Conservation (phyloP, 2,888 invertebrate species). For the Synanthedon myopaeformis region DNA sequence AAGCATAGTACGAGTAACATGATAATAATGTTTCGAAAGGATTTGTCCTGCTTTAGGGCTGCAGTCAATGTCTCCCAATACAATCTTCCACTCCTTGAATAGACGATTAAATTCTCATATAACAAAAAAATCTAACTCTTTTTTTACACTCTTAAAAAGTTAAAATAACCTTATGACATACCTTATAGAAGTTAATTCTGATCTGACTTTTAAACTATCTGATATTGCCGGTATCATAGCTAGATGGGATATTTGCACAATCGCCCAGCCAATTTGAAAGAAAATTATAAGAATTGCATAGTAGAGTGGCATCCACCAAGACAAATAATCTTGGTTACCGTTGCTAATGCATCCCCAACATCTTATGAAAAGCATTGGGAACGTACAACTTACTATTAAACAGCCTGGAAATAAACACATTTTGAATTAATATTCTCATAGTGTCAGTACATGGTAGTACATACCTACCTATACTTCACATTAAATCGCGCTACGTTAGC, state of each 20-base stretch:
- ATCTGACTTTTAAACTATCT: conserved; percentile 75
- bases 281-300: conserved; percentile 74
- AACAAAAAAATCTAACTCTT: no score
- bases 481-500: no score
- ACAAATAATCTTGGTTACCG: conserved; percentile 34
- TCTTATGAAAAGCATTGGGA: conserved; percentile 82
- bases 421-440: no score
- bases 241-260: conserved; percentile 92
- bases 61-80: no score
- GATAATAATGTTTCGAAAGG: no score
- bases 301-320: conserved; percentile 69
- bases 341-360: conserved; percentile 71
- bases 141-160: no score
- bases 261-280: conserved; percentile 95
- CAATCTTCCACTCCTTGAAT: no score
- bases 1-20: no score
- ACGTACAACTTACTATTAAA: conserved; percentile 76
- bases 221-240: conserved; percentile 89
- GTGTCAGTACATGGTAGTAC: no score
- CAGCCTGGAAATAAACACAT: conserved; percentile 60
- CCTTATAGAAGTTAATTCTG: conserved; percentile 86
- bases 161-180: conserved; percentile 18
- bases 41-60: no score
- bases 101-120: no score
- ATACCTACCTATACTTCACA: no score